Conservation (phyloP, 2,888 invertebrate species). For the Papilio demoleus region DNA sequence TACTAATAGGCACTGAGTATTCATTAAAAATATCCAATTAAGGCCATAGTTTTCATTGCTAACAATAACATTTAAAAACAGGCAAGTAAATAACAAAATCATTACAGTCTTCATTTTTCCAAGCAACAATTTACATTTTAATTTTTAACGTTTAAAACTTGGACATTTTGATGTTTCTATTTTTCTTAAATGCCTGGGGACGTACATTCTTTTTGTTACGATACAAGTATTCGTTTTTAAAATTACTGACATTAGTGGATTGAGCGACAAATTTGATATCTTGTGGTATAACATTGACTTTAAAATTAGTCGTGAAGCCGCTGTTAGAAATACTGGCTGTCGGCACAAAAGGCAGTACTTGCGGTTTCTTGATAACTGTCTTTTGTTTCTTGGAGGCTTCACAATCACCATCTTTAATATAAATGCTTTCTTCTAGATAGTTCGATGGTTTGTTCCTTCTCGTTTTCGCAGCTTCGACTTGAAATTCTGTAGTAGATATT, state of each 20-base stretch:
- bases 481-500: constrained; percentile 68
- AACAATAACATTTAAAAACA: constrained; percentile 2
- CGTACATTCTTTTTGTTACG: constrained; percentile 66
- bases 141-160: constrained; percentile 62
- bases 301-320: constrained; percentile 75
- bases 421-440: constrained; percentile 75
- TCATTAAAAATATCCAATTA: constrained; percentile 1
- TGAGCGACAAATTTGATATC: constrained; percentile 68
- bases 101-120: constrained; percentile 21
- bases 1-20: not conserved
- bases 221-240: constrained; percentile 64
- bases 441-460: constrained; percentile 70
- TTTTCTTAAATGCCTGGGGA: constrained; percentile 66
- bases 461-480: constrained; percentile 61
- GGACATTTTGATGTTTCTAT: constrained; percentile 65
- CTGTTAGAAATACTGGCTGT: constrained; percentile 67
- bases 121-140: constrained; percentile 36
- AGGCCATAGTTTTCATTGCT: not conserved
- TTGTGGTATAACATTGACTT: constrained; percentile 65
- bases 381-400: constrained; percentile 53
- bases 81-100: constrained; percentile 6
- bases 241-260: constrained; percentile 58
- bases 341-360: constrained; percentile 71
- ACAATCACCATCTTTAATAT: constrained; percentile 58
- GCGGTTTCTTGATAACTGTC: constrained; percentile 57